Evolutionary conservation across 1,140 invertebrate species (phyloP).

Genomic region (Apocrypta bakeri): DNA sequence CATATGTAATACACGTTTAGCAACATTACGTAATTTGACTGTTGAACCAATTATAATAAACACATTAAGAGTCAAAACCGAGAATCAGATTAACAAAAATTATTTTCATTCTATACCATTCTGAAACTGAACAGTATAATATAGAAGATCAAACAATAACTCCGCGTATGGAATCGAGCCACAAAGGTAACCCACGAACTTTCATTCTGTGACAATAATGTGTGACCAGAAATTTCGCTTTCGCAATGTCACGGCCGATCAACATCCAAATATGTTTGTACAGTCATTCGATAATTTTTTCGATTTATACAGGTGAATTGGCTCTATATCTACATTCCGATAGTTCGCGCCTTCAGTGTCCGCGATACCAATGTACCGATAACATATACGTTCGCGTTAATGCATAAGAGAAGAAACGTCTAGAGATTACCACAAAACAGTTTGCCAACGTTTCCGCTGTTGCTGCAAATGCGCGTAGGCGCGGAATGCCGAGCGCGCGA

Average conservation of each 20-base stretch:
- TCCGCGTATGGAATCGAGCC: background rate
- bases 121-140: background rate
- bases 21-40: too few species aligned
- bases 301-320: too few species aligned
- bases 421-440: background rate
- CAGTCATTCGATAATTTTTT: too few species aligned
- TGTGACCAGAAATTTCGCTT: background rate
- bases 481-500: background rate
- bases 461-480: background rate
- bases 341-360: background rate
- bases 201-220: background rate
- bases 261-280: too few species aligned
- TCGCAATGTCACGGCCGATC: background rate
- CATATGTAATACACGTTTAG: too few species aligned
- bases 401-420: background rate
- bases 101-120: background rate
- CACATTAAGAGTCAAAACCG: too few species aligned
- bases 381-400: too few species aligned
- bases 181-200: background rate
- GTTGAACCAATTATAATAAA: too few species aligned
- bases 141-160: conserved; percentile 29
- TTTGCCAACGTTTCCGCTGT: background rate
- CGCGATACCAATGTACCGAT: background rate
- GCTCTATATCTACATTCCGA: too few species aligned
- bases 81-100: conserved; percentile 12